Evolutionary conservation across 2,113 vertebrate genomes (phyloP), one percentile per base, ranked within the genome.

Genomic region (Ivindomyrus marchei): DNA sequence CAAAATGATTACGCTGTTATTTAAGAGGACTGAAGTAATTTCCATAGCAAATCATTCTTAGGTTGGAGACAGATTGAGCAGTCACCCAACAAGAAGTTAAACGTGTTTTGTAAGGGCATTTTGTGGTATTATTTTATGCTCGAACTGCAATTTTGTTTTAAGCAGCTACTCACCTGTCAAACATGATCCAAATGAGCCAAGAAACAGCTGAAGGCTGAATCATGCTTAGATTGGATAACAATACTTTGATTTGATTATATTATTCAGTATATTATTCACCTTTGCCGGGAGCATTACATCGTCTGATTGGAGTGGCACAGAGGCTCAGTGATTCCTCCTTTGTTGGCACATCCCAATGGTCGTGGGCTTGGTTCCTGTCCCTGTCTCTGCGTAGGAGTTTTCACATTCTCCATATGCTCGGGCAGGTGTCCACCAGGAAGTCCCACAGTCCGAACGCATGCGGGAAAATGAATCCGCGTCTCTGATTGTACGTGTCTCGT

Each of bases 1-100:
- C 31, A 87, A 36, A 39, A 87, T 87, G 85, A 87, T 53, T 87
- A 53, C 7, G 8, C 50, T 87, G n/a, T 87, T 49, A 87, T 86
- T 36, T 86, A 86, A 50, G 85, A 47, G 49, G 85, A 53, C 2
- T 52, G 31, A 39, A 87, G 50, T 36, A 1, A 87, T 53, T 87
- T 50, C 13, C 85, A 56, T 3, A n/a, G 13, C 50, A 87, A n/a
- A 85, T 45, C 39, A 85, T 85, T 47, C 83, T 47, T 31, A 52
- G 85, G 50, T 39, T 53, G 24, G 13, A 6, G n/a, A 85, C 42
- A 27, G 85, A 50, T 15, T 31, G 46, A 86, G 11, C 47, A 47
- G n/a, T 50, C 46, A n/a, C 31, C 85, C 31, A 39, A 36, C 49
- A 36, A 49, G 1, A 13, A 52, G n/a, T 36, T 53, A 31, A 36